Percentiles rank a stretch among this genome's conserved stretches.
phyloP scores from a whole-genome alignment of 2,113 vertebrate genomes.

The Sylvia atricapilla region DNA sequence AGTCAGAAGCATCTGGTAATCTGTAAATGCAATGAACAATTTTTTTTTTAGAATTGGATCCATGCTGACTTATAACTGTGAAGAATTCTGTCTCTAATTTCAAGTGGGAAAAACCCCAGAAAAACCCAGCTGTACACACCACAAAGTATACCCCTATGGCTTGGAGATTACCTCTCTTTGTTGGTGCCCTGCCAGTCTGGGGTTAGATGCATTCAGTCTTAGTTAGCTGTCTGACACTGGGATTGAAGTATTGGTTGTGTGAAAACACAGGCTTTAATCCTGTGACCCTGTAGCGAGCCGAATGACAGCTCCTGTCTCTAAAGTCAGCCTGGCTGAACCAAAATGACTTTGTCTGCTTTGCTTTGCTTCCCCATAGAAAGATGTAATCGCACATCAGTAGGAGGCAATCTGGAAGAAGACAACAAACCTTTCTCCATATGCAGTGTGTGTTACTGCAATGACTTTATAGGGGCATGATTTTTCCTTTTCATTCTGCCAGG shows the following conservation, averaged over 20 bases:
- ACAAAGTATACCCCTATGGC: neutral
- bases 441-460: neutral
- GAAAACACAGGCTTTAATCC: neutral
- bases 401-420: neutral
- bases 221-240: neutral
- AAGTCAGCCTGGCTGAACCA: neutral
- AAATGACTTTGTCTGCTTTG: neutral
- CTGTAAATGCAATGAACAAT: neutral
- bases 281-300: neutral
- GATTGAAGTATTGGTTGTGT: neutral
- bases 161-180: neutral
- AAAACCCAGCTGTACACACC: neutral
- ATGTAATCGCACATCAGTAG: neutral
- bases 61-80: neutral
- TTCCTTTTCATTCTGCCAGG: neutral
- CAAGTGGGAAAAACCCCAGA: neutral
- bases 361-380: neutral
- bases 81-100: neutral
- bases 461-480: neutral
- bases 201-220: neutral
- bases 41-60: neutral
- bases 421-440: neutral
- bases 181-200: neutral
- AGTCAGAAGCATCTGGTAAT: neutral
- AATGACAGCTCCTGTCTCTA: neutral